Conservation (phyloP, 2,888 invertebrate genomes). For the Hemistola chrysoprasaria region DNA sequence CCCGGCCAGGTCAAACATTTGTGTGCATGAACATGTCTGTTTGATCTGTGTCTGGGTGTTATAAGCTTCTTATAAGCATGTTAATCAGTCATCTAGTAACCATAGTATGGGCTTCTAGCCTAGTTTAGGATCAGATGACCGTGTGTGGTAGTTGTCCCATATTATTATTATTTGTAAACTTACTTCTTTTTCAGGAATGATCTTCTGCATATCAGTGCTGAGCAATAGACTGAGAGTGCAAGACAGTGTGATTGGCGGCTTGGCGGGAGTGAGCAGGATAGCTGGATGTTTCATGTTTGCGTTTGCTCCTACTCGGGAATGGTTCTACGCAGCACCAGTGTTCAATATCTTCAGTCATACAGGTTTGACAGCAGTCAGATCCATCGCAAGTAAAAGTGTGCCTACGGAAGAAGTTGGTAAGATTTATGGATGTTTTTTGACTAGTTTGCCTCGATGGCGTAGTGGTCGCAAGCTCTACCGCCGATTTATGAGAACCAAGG, state of each 20-base stretch:
- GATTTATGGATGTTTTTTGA: slow-evolving; percentile 4
- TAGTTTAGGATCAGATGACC: too few species aligned
- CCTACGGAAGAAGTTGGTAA: slow-evolving; percentile 80
- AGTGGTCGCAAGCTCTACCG: too few species aligned
- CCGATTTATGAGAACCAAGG: too few species aligned
- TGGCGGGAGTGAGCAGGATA: slow-evolving; percentile 79
- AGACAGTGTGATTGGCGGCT: slow-evolving; percentile 71
- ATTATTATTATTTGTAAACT: too few species aligned
- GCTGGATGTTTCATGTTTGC: slow-evolving; percentile 76
- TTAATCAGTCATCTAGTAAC: too few species aligned
- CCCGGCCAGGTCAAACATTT: too few species aligned
- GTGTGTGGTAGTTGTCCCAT: too few species aligned
- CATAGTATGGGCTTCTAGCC: too few species aligned
- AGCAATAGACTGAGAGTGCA: slow-evolving; percentile 66
- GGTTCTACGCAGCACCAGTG: slow-evolving; percentile 75
- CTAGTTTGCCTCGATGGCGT: too few species aligned
- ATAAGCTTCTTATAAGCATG: too few species aligned
- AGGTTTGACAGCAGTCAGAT: slow-evolving; percentile 80
- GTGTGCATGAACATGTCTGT: too few species aligned
- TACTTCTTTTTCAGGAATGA: slow-evolving; percentile 60
- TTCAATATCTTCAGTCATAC: slow-evolving; percentile 80
- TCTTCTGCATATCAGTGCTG: slow-evolving; percentile 72
- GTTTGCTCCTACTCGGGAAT: slow-evolving; percentile 65
- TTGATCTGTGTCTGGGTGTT: too few species aligned
- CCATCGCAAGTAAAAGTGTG: slow-evolving; percentile 81